phyloP scores from a whole-genome alignment of 2,888 invertebrate species.

The Pyrocoelia pectoralis region DNA sequence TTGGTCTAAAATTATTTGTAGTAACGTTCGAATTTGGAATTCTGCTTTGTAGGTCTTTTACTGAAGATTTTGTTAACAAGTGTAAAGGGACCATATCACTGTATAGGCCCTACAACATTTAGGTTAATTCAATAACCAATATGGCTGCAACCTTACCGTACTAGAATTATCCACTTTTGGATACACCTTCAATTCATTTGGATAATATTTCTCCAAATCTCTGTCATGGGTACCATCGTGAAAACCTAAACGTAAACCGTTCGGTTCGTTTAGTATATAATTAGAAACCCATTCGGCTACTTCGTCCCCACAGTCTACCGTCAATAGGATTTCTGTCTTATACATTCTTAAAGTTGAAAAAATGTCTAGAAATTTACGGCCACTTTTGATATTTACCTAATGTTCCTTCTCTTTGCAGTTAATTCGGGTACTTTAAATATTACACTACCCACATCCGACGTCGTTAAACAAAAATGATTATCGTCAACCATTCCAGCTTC shows the following conservation, averaged over 20 bases:
- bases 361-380: neutral
- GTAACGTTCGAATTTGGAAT: slow-evolving; percentile 56
- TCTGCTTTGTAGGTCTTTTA: slow-evolving; percentile 62
- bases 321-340: slow-evolving; percentile 10
- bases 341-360: slow-evolving; percentile 9
- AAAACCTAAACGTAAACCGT: slow-evolving; percentile 53
- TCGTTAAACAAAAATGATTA: slow-evolving; percentile 59
- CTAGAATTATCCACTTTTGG: slow-evolving; percentile 48
- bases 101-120: slow-evolving; percentile 58
- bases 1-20: slow-evolving; percentile 65
- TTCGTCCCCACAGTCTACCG: slow-evolving; percentile 70
- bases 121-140: neutral
- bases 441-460: slow-evolving; percentile 60
- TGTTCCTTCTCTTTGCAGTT: slow-evolving; percentile 36
- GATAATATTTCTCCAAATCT: slow-evolving; percentile 46
- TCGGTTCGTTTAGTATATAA: slow-evolving; percentile 52
- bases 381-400: slow-evolving; percentile 7
- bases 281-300: slow-evolving; percentile 68
- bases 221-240: slow-evolving; percentile 46
- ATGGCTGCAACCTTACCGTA: slow-evolving; percentile 41
- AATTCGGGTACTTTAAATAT: slow-evolving; percentile 57
- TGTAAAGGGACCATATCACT: slow-evolving; percentile 65
- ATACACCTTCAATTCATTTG: slow-evolving; percentile 47
- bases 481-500: slow-evolving; percentile 55
- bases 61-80: slow-evolving; percentile 62